Conservation (phyloP, 2,888 invertebrate species). For the Belgica antarctica region DNA sequence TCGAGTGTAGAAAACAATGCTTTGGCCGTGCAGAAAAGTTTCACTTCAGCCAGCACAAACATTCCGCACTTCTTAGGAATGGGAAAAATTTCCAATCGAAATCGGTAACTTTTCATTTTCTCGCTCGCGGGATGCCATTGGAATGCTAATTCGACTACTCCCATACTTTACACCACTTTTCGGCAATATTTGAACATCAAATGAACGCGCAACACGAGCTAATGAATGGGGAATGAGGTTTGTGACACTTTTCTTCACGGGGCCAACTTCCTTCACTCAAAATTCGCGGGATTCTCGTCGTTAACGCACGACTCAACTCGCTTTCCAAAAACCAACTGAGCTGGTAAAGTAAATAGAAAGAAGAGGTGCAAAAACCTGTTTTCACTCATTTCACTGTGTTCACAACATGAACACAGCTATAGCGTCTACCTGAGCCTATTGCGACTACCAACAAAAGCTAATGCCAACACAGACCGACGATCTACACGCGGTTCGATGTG, state of each 20-base stretch:
- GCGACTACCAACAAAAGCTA: neutral
- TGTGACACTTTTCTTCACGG: conserved; percentile 6
- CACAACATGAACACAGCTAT: neutral
- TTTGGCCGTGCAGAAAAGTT: neutral
- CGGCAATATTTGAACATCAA: too few relatives aligned
- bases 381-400: too few relatives aligned
- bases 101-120: conserved; percentile 3
- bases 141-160: neutral
- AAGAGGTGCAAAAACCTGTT: conserved; percentile 44
- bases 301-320: conserved; percentile 32
- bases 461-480: too few relatives aligned
- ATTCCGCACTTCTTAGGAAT: neutral
- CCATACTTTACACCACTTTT: neutral
- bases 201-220: too few relatives aligned
- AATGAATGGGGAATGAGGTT: too few relatives aligned
- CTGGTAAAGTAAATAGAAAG: conserved; percentile 36
- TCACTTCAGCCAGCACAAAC: neutral
- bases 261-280: neutral
- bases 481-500: too few relatives aligned
- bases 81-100: conserved; percentile 17
- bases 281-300: conserved; percentile 5
- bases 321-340: conserved; percentile 44
- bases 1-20: conserved; percentile 11
- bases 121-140: neutral
- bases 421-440: neutral